These are phyloP conservation scores for Podilymbus podiceps DNA, from an alignment of 2,113 vertebrate genomes.

Conservation along the genomic window DNA sequence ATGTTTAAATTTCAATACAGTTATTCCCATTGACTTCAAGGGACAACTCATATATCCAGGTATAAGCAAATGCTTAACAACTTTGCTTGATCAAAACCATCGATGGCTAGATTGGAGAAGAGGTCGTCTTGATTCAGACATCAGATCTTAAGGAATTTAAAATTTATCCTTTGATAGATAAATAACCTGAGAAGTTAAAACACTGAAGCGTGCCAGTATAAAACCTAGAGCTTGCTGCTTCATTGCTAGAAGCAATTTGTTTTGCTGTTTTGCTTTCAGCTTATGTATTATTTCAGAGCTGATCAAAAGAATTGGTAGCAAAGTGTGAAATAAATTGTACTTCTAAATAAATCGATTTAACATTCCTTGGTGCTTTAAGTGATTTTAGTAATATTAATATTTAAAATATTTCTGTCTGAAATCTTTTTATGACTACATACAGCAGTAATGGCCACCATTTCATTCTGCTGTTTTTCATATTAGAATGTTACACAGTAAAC, in stretches of 20 bases:
- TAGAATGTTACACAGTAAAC: constrained; percentile 67
- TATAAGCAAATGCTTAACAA: background rate
- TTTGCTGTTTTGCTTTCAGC: constrained; percentile 66
- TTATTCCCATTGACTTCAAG: background rate
- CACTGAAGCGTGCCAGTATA: background rate
- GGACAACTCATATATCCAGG: background rate
- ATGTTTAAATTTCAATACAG: background rate
- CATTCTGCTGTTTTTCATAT: constrained; percentile 65
- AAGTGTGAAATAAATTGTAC: constrained; percentile 72
- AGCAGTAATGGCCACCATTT: constrained; percentile 67
- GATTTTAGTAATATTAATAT: constrained; percentile 78
- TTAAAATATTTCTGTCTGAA: constrained; percentile 72
- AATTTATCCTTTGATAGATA: constrained; percentile 1
- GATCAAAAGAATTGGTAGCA: constrained; percentile 73
- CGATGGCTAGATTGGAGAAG: background rate
- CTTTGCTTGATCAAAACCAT: background rate
- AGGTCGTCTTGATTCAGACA: background rate
- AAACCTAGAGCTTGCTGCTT: constrained; percentile 29
- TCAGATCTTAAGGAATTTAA: background rate
- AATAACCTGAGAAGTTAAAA: constrained; percentile 33
- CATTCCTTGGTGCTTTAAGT: constrained; percentile 77
- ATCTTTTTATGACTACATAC: constrained; percentile 69
- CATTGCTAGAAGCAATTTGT: constrained; percentile 49
- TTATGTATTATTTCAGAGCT: constrained; percentile 65
- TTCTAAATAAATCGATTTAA: constrained; percentile 74